Conservation (phyloP, 2,797 vertebrate species). For the Graptemys geographica region DNA sequence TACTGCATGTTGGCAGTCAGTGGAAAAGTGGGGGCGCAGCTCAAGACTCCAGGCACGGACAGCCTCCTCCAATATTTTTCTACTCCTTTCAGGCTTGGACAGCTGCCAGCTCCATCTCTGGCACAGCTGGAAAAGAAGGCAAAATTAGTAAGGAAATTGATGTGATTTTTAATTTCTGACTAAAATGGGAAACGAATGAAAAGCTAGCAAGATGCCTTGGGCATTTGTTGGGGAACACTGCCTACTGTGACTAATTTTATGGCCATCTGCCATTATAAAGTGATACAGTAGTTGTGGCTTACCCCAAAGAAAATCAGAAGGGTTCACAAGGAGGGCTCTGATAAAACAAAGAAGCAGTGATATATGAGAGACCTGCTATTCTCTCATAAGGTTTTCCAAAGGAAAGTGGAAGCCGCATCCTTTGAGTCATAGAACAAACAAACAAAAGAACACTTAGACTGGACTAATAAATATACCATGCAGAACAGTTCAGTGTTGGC, state of each 20-base stretch:
- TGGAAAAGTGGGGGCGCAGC: slow-evolving; percentile 30
- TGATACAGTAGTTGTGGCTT: background rate
- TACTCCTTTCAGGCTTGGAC: slow-evolving; percentile 1
- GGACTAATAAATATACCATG: background rate
- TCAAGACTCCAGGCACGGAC: slow-evolving; percentile 6
- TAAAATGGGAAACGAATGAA: slow-evolving; percentile 54
- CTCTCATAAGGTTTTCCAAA: background rate
- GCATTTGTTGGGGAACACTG: background rate
- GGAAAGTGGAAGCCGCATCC: background rate
- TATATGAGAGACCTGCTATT: background rate
- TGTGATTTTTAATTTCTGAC: slow-evolving; percentile 37
- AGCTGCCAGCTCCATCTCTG: slow-evolving; percentile 55
- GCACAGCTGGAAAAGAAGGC: slow-evolving; percentile 54
- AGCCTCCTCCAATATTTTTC: slow-evolving; percentile 3
- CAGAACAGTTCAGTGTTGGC: background rate
- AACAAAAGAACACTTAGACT: background rate
- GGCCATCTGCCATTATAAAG: background rate
- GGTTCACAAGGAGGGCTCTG: background rate
- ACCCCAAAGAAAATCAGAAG: background rate
- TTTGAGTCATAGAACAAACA: background rate
- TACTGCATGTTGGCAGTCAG: background rate
- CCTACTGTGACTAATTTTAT: background rate
- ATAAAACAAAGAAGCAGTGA: background rate
- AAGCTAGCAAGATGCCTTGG: background rate
- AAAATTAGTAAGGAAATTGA: slow-evolving; percentile 45